These are phyloP conservation scores for Sarotherodon lohbergeri DNA, from an alignment of 2,113 vertebrate genomes.

Conservation along the genomic window DNA sequence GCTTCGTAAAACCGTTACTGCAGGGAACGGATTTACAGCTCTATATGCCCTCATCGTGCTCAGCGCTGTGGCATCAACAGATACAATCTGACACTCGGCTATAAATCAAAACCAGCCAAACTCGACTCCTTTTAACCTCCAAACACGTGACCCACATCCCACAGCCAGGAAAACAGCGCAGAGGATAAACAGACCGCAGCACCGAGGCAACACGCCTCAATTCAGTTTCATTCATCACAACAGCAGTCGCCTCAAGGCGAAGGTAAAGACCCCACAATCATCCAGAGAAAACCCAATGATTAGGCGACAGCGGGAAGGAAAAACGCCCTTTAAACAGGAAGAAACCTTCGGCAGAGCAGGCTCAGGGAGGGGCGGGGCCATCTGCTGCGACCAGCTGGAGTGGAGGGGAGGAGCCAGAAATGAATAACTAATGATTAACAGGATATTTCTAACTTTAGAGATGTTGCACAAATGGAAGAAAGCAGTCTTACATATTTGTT, in stretches of 20 bases:
- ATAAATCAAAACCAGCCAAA: not conserved
- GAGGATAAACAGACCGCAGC: not conserved
- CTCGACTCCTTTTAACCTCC: not conserved
- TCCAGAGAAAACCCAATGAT: not conserved
- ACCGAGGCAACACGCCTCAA: not conserved
- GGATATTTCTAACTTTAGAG: too few relatives aligned
- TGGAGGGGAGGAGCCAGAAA: not conserved
- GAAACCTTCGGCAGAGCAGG: not conserved
- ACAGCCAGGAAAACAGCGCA: not conserved
- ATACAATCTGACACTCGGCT: not conserved
- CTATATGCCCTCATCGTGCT: not conserved
- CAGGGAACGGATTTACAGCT: not conserved
- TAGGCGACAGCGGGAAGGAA: not conserved
- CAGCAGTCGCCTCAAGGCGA: rapidly evolving
- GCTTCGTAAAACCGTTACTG: not conserved
- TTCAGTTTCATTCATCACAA: not conserved
- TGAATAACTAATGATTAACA: too few relatives aligned
- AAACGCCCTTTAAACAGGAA: not conserved
- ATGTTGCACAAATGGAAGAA: too few relatives aligned
- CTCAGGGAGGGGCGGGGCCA: not conserved
- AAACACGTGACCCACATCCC: not conserved
- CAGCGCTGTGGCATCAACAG: not conserved
- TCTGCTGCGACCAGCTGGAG: not conserved
- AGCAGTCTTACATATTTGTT: too few relatives aligned
- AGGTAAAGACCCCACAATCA: not conserved